Evolutionary conservation across 2,797 vertebrate species (phyloP).

Genomic region (Menidia menidia): DNA sequence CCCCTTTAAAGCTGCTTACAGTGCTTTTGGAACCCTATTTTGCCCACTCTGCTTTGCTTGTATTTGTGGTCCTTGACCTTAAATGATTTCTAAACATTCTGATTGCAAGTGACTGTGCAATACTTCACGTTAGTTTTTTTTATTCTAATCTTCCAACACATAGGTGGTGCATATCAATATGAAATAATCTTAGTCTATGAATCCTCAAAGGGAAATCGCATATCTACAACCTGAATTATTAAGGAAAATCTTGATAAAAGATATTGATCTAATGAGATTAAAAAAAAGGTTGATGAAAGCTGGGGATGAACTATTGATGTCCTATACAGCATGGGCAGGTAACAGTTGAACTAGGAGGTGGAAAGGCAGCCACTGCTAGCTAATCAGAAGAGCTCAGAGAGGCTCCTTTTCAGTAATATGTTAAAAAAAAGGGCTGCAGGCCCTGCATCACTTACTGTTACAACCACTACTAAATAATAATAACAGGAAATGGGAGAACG

Average conservation of each 20-base stretch:
- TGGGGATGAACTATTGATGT: not conserved
- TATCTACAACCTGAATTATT: too few relatives aligned
- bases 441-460: not conserved
- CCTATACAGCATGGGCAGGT: not conserved
- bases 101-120: not conserved
- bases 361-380: not conserved
- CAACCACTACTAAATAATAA: not conserved
- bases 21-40: constrained; percentile 8
- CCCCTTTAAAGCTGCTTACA: constrained; percentile 20
- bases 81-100: constrained; percentile 25
- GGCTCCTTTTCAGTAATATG: not conserved
- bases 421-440: not conserved
- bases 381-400: not conserved
- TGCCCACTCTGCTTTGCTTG: constrained; percentile 48
- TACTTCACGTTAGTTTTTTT: too few relatives aligned
- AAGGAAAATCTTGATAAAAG: not conserved
- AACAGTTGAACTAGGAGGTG: not conserved
- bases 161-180: too few relatives aligned
- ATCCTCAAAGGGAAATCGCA: too few relatives aligned
- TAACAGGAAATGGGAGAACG: not conserved
- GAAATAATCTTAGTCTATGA: too few relatives aligned
- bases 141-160: too few relatives aligned
- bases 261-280: not conserved
- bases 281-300: not conserved
- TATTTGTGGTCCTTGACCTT: constrained; percentile 57